Percentiles rank a stretch among this genome's conserved stretches.
These are phyloP conservation scores for Machaerirhynchus nigripectus DNA, from an alignment of 2,113 vertebrate species.

Conservation along the genomic window DNA sequence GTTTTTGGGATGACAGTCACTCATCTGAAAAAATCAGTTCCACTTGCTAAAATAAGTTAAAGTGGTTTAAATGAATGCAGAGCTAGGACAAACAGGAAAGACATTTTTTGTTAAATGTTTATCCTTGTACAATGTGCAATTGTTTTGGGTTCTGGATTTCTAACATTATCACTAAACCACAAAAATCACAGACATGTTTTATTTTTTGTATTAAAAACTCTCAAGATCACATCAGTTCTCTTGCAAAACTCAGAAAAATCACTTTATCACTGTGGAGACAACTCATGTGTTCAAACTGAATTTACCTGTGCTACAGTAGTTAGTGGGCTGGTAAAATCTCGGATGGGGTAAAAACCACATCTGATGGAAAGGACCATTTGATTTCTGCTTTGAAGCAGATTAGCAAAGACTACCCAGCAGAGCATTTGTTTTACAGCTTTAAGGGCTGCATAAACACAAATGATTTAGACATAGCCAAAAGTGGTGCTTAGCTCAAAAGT, in stretches of 20 bases:
- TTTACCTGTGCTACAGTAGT: neutral
- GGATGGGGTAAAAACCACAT: neutral
- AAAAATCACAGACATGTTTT: neutral
- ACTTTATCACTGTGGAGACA: neutral
- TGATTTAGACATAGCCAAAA: neutral
- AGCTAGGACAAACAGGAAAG: constrained; percentile 27
- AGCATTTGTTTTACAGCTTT: neutral
- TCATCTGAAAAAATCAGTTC: constrained; percentile 19
- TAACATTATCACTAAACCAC: constrained; percentile 15
- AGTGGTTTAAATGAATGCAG: constrained; percentile 5
- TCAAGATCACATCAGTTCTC: neutral
- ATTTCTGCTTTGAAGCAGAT: neutral
- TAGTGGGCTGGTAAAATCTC: neutral
- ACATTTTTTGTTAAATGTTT: constrained; percentile 11
- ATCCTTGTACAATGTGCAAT: neutral
- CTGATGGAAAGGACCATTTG: neutral
- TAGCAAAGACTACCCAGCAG: neutral
- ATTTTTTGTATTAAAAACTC: neutral
- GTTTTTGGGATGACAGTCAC: neutral
- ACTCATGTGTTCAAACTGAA: neutral
- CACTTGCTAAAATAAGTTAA: constrained; percentile 23
- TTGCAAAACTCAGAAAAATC: neutral
- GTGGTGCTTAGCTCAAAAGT: neutral
- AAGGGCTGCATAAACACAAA: neutral
- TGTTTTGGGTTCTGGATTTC: neutral